These are phyloP conservation scores for Naso thynnoides DNA, from an alignment of 2,797 vertebrate species.

Conservation along the genomic window DNA sequence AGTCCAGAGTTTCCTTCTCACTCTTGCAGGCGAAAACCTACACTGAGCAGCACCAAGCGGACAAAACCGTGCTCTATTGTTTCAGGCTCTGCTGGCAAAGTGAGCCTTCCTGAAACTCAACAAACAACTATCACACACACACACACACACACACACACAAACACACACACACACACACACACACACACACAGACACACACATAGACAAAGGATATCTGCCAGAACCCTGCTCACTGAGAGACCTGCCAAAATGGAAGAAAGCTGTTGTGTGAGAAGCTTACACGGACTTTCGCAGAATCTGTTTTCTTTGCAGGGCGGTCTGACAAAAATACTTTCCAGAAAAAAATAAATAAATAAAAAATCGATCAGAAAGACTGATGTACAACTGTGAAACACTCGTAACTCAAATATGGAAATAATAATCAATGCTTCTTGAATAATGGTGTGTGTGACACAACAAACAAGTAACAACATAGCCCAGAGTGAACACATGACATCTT, in stretches of 20 bases:
- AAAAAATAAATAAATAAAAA: slow-evolving; percentile 2
- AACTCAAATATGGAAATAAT: not conserved
- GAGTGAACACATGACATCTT: slow-evolving; percentile 8
- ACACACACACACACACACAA: slow-evolving; percentile 48
- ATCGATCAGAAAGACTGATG: slow-evolving; percentile 4
- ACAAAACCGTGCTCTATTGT: slow-evolving; percentile 77
- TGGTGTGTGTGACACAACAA: slow-evolving; percentile 9
- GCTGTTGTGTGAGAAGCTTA: slow-evolving; percentile 70
- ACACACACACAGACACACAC: slow-evolving; percentile 57
- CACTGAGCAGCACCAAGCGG: slow-evolving; percentile 67
- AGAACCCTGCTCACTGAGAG: slow-evolving; percentile 62
- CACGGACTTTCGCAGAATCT: slow-evolving; percentile 63
- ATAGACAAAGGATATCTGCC: slow-evolving; percentile 54
- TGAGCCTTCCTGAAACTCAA: slow-evolving; percentile 77
- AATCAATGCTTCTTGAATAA: not conserved
- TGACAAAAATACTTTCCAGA: slow-evolving; percentile 40
- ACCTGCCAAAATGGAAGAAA: slow-evolving; percentile 70
- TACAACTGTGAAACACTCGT: slow-evolving; percentile 6
- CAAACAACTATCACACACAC: slow-evolving; percentile 70
- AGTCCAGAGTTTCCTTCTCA: slow-evolving; percentile 76
- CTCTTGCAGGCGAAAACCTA: slow-evolving; percentile 67
- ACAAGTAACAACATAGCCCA: not conserved
- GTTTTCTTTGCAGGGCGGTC: slow-evolving; percentile 55
- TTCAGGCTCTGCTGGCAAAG: slow-evolving; percentile 73
- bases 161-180: slow-evolving; percentile 62